Evolutionary conservation across 2,797 vertebrate genomes (phyloP).

Genomic region (Pseudochirops cupreus): DNA sequence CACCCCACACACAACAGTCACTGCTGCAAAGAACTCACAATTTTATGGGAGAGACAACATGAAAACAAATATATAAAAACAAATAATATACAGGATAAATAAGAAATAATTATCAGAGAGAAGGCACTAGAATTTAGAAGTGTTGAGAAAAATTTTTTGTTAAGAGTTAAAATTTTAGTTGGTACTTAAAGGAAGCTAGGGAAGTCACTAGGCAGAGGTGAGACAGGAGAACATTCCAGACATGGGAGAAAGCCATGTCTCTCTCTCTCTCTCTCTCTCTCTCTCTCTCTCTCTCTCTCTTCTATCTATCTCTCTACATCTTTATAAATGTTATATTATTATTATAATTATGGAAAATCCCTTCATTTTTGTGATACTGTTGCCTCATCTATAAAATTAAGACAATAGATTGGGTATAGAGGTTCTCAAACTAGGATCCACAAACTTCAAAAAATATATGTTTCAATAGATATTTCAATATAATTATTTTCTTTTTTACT

Average conservation of each 20-base stretch:
- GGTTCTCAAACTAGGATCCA: background rate
- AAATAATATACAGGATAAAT: background rate
- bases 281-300: no score
- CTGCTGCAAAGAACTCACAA: background rate
- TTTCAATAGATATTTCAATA: background rate
- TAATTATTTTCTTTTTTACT: background rate
- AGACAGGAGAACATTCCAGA: background rate
- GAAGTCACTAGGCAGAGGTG: background rate
- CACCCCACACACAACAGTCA: no score
- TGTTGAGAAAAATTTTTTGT: background rate
- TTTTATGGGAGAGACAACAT: background rate
- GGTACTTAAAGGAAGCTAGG: background rate
- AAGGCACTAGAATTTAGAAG: background rate
- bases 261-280: no score
- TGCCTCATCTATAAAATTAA: background rate
- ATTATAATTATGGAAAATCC: background rate
- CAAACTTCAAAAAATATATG: background rate
- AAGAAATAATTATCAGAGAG: background rate
- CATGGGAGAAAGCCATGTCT: background rate
- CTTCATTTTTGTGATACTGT: background rate
- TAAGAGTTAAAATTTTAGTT: background rate
- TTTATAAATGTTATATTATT: background rate
- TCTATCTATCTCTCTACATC: background rate
- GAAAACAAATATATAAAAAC: background rate
- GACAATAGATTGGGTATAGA: background rate